Evolutionary conservation across 2,113 vertebrate genomes (phyloP).

Genomic region (Heterocephalus glaber): DNA sequence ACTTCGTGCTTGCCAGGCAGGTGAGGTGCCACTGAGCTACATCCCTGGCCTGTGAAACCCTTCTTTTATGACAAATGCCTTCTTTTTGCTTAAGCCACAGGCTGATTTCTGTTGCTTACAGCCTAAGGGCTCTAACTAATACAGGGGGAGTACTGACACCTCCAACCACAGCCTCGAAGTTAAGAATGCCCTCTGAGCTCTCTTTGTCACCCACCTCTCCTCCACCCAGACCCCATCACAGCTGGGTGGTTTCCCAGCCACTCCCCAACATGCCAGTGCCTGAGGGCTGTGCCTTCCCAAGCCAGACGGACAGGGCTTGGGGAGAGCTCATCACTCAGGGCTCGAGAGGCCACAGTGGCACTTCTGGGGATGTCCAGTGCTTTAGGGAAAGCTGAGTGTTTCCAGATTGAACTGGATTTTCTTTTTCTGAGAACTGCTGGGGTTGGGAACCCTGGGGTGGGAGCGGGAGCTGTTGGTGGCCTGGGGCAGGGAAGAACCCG

Average conservation of each 20-base stretch:
- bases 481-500: neutral
- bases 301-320: conserved; percentile 50
- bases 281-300: conserved; percentile 68
- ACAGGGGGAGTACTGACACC: neutral
- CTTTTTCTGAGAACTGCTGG: neutral
- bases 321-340: neutral
- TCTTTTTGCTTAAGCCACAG: neutral
- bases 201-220: conserved; percentile 47
- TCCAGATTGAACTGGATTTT: neutral
- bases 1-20: no score
- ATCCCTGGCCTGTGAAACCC: no score
- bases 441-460: neutral
- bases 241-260: conserved; percentile 54
- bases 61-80: neutral
- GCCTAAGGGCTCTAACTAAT: neutral
- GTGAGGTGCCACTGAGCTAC: no score
- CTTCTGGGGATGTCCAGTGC: neutral
- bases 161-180: neutral
- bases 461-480: neutral
- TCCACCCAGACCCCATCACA: neutral
- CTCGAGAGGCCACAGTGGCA: neutral
- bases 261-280: conserved; percentile 56
- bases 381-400: neutral
- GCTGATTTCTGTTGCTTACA: neutral
- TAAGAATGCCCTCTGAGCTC: neutral